These are phyloP conservation scores for Drosophila picticornis DNA, from an alignment of 2,888 invertebrate genomes.

Conservation along the genomic window DNA sequence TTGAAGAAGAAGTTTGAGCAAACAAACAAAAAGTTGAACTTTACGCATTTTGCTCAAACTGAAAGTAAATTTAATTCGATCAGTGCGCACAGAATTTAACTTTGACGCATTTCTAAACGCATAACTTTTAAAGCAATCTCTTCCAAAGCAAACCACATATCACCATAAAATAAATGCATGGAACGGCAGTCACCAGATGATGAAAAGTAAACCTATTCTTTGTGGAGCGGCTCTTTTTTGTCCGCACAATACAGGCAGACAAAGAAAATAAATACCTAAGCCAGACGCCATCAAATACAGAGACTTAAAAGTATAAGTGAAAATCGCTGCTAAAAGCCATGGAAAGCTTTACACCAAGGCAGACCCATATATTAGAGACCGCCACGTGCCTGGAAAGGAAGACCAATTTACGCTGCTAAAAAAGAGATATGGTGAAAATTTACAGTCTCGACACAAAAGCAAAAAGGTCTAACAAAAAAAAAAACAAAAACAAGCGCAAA, in stretches of 20 bases:
- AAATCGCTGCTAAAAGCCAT: conserved; percentile 34
- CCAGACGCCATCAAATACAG: conserved; percentile 22
- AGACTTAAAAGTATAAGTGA: conserved; percentile 15
- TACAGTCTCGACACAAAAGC: conserved; percentile 30
- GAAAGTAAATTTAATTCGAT: conserved; percentile 32
- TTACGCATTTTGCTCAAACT: conserved; percentile 10
- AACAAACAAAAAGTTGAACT: conserved; percentile 15
- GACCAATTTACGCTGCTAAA: conserved; percentile 49
- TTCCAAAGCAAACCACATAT: conserved; percentile 33
- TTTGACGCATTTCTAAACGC: conserved; percentile 13
- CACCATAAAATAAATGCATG: conserved; percentile 32
- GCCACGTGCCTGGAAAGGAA: conserved; percentile 36
- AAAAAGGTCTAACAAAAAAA: conserved; percentile 21
- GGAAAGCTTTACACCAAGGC: conserved; percentile 14
- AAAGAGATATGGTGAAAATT: conserved; percentile 25
- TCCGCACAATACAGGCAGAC: conserved; percentile 43
- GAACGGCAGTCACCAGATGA: conserved; percentile 30
- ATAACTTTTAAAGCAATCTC: conserved; percentile 15
- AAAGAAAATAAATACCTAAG: conserved; percentile 43
- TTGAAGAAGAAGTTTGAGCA: not conserved
- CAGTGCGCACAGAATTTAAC: not conserved
- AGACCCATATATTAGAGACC: not conserved
- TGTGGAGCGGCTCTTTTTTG: conserved; percentile 6
- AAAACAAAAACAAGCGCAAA: conserved; percentile 49
- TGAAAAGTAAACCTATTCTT: conserved; percentile 39